These are phyloP conservation scores for Drosophila pseudoananassae DNA, from an alignment of 1,140 invertebrate genomes.

Conservation along the genomic window DNA sequence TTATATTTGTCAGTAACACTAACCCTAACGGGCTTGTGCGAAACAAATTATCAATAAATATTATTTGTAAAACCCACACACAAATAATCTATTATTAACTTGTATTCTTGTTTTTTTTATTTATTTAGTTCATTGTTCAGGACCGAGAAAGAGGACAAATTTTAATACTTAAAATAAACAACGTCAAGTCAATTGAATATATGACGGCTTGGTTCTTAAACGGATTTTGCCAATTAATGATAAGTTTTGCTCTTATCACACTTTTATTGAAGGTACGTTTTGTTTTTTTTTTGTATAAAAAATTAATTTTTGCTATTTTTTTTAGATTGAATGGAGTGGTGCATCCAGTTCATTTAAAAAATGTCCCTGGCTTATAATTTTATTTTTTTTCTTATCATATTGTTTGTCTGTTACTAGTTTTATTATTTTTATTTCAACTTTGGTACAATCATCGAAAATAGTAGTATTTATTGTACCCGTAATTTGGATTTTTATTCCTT, in stretches of 20 bases:
- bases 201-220: not conserved
- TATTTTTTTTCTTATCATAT: slow-evolving; percentile 34
- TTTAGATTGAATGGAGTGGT: slow-evolving; percentile 31
- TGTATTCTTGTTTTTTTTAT: not conserved
- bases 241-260: not conserved
- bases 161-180: not conserved
- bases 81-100: too few species aligned
- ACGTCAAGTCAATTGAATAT: not conserved
- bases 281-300: not conserved
- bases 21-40: too few species aligned
- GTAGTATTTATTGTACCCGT: slow-evolving; percentile 38
- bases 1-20: too few species aligned
- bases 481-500: slow-evolving; percentile 33
- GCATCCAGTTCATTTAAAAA: not conserved
- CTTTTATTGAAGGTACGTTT: not conserved
- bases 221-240: not conserved
- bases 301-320: not conserved
- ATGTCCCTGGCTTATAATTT: slow-evolving; percentile 34
- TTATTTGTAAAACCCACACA: too few species aligned
- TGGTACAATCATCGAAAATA: slow-evolving; percentile 24
- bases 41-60: too few species aligned
- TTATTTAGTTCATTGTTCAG: not conserved
- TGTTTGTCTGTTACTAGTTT: slow-evolving; percentile 29
- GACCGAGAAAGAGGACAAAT: not conserved
- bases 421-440: slow-evolving; percentile 21